Evolutionary conservation across 2,113 vertebrate genomes (phyloP), one percentile per base, ranked within the genome.

Genomic region (Desmodus rotundus): DNA sequence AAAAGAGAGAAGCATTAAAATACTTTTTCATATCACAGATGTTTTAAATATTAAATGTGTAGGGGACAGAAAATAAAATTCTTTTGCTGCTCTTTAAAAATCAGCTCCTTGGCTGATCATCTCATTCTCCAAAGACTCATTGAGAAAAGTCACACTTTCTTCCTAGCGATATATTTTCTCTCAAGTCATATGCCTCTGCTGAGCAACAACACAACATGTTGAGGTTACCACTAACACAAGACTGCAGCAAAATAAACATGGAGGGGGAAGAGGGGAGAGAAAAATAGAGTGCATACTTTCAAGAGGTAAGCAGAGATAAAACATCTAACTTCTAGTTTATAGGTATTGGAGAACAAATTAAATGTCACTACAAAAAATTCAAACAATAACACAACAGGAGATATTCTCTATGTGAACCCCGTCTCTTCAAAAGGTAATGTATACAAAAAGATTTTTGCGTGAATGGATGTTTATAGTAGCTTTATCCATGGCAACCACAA

Each of bases 161-260:
- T 78, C 19, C 92, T 85, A 96, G 87, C 52, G 74, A 68, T 36
- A 78, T 74, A 70, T 56, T 97, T 98, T 96, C 90, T 93, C 91
- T 67, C 58, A 78, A 90, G 86, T 54, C 94, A 94, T 0, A 0
- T 36, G n/a, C 26, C 92, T 97, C 93, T 97, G 80, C 76, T 95
- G 83, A 82, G 67, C 74, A 93, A 96, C 24, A 96, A 96, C 24
- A 96, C 70, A 92, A 95, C 97, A 97, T 3, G 84, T 22, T 77
- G n/a, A 96, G 47, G 77, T 65, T 43, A 67, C 43, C 58, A 85
- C 33, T 47, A 63, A 43, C 84, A 36, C 47, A 93, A 82, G 31
- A 36, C 31, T 47, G 10, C 5, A 93, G 52, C 31, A 87, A 91
- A 33, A 2, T 0, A 83, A 67, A 41, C 50, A 65, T 65, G 47